Evolutionary conservation across 2,888 invertebrate species (phyloP), one percentile per base, ranked within the genome.

Genomic region (Hydrotaea diabolus): DNA sequence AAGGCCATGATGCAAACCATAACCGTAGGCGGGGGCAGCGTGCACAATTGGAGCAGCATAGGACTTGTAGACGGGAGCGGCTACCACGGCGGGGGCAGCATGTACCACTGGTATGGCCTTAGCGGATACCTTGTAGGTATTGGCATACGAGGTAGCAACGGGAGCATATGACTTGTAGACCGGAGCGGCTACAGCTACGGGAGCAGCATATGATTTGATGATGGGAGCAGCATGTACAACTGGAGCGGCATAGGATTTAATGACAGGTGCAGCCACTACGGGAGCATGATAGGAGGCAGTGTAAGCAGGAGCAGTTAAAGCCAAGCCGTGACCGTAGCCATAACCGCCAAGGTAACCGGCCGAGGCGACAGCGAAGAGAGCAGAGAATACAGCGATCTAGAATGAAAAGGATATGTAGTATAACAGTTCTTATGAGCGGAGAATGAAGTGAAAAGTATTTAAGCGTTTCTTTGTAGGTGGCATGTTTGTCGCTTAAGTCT

Each of bases 301-400:
- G 76, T 73, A 84, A 92, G 85, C 85, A 15, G 85, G 85, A 19
- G 69, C 85, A 8, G 73, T 46, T 17, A 85, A 55, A 15, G 69
- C 69, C 80, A 89, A 88, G 0, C 88, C 85, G 62, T 80, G 55
- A 13, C 75, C 87, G 53, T 89, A 86, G 75, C 91, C 87, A 64
- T 91, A 90, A 77, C 90, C 90, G 1, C 90, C 87, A 49, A 92
- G 86, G 76, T 92, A 89, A 85, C 93, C 93, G 84, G 93, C 93
- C 82, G 91, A 92, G 86, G 91, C 92, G 76, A 91, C 92, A 83
- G 92, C 93, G 88, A 93, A 91, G 86, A 93, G 89, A 66, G 93
- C 91, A 82, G 93, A 92, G 85, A 93, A 88, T 62, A 92, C 88
- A 59, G 89, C 89, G 71, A 91, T 88, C 92, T 92, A 80, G 7